A percentile compares a stretch with the other conserved stretches of the same genome.
phyloP scores from a whole-genome alignment of 2,888 invertebrate genomes.

The Pterostichus madidus region DNA sequence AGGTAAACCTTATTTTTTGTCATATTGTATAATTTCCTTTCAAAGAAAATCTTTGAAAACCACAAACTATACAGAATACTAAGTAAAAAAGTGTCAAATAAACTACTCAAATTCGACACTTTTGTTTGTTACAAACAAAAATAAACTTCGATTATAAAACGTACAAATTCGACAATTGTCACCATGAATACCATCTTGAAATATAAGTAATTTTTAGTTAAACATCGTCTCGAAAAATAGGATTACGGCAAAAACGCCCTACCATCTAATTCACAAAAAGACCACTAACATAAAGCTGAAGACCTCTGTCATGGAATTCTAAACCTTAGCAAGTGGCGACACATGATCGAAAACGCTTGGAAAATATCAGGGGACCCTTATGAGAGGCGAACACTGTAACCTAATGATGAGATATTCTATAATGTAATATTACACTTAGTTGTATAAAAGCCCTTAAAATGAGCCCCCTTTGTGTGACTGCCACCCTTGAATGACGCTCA shows the following conservation, averaged over 20 bases:
- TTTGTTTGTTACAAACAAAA: slow-evolving; percentile 74
- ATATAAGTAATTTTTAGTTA: slow-evolving; percentile 67
- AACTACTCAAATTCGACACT: slow-evolving; percentile 72
- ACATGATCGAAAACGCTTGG: not conserved
- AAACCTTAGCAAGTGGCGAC: slow-evolving; percentile 1
- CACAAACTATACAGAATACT: not conserved
- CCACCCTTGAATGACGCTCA: slow-evolving; percentile 73
- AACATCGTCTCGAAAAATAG: slow-evolving; percentile 45
- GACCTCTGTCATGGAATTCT: slow-evolving; percentile 4
- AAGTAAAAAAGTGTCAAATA: slow-evolving; percentile 68
- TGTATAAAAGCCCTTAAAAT: slow-evolving; percentile 76
- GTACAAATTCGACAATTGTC: slow-evolving; percentile 70
- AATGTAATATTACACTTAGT: slow-evolving; percentile 74
- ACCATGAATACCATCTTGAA: slow-evolving; percentile 66
- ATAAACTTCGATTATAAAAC: slow-evolving; percentile 69
- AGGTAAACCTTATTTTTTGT: not conserved
- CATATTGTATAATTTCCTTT: slow-evolving; percentile 3
- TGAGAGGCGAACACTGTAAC: slow-evolving; percentile 70
- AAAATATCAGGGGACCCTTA: slow-evolving; percentile 13
- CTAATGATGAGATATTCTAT: slow-evolving; percentile 73
- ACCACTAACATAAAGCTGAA: not conserved
- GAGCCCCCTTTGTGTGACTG: slow-evolving; percentile 74
- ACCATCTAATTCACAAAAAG: slow-evolving; percentile 15
- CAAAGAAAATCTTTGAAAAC: slow-evolving; percentile 1
- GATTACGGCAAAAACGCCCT: slow-evolving; percentile 27